Evolutionary conservation across 2,888 invertebrate species (phyloP), one percentile per base, ranked within the genome.

Genomic region (Asteroscopus sphinx): DNA sequence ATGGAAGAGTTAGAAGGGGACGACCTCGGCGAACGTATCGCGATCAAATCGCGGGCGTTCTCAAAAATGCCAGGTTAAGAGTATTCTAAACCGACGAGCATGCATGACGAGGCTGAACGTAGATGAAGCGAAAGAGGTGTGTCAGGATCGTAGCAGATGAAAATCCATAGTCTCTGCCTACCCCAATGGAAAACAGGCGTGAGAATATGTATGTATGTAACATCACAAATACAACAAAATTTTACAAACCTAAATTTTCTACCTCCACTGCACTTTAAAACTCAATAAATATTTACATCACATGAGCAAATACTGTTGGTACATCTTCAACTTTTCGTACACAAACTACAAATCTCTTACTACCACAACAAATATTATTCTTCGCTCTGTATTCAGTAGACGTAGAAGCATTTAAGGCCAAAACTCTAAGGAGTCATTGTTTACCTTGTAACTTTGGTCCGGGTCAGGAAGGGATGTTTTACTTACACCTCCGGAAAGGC

Each of bases 391-490:
- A 75, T 77, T 77, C 75, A 52, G 42, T 55, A 60, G 54, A 61
- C 75, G 75, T 64, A 65, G 72, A 56, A 68, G 58, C 75, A 64
- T 68, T 77, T 77, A 75, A 77, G 75, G 53, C 77, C 57, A 57
- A 75, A 58, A 68, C 75, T 75, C 75, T 56, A 71, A 68, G 77
- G 71, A 74, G 71, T 68, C 74, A 72, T 77, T 77, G 75, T 75
- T 75, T 75, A 75, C 79, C 75, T 80, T 74, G 68, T 71, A 71
- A 70, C 71, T 74, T 75, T 73, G 64, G 69, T 70, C 54, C 47
- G 68, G 80, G 73, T 74, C 81, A 76, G 80, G 68, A 79, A 80
- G 75, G 80, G 80, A 79, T 80, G 73, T 80, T 82, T 81, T 81
- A 80, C 77, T 80, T 77, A 78, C 67, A 68, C 72, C 68, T 67